Evolutionary conservation across 2,888 invertebrate genomes (phyloP), one percentile per base, ranked within the genome.

Genomic region (Caenorhabditis auriculariae): DNA sequence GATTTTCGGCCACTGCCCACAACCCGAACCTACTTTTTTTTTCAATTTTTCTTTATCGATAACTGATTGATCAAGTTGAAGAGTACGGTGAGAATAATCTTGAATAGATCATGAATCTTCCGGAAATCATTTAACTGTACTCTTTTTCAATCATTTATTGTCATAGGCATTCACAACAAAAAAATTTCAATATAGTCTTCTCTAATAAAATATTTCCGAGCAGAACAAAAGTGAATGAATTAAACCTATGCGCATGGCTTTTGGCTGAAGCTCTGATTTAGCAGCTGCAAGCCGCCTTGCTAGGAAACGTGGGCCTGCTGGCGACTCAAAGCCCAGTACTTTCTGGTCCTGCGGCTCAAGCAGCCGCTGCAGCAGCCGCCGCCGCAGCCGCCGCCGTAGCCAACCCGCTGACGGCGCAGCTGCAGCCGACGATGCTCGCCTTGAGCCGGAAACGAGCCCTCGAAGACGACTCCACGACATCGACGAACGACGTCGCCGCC

Each of bases 281-380:
- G 60, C 76, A 74, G 62, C 74, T 72, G 49, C 75, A 75, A 62
- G 50, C 62, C 17, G 68, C 72, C 60, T 51, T 67, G 57, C 67
- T 66, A 41, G 65, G 67, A 49, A 63, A 58, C 54, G 46, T 55
- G 43, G 58, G 61, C 48, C 56, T 56, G 59, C 52, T 44, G 12
- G 45, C 29, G 17, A 38, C 54, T 48, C 52, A 42, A 6, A 24
- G 38, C 19, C 54, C 50, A 6, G 39, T 41, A 43, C 29, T 52
- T 17, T 32, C 54, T 2, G 54, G 48, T 42, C 52, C 58, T 43
- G 56, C 58, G 9, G 64, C 64, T 42, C 47, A 53, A 42, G 57
- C 56, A 6, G 55, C 54, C n/a, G 52, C 63, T 19, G 42, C 56
- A 15, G 60, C 62, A 15, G 54, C 47, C 7, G 54, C 51, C 15